Percentiles rank a stretch among this genome's conserved stretches.
Conservation (phyloP, 2,888 invertebrate species). For the Pantelozetes paolii region DNA sequence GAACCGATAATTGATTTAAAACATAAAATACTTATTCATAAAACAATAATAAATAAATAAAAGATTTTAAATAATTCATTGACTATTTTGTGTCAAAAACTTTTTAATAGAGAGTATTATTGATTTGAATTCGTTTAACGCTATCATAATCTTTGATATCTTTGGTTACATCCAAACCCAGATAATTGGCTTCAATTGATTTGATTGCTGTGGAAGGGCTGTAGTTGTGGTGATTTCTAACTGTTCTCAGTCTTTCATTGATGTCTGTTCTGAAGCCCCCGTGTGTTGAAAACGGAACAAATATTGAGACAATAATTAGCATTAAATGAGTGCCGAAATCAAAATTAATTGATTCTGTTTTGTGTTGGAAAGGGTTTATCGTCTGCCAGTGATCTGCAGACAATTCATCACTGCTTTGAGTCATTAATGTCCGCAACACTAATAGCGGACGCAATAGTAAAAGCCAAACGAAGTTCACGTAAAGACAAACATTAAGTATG, state of each 20-base stretch:
- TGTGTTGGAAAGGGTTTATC: neutral
- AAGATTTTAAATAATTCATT: too few relatives aligned
- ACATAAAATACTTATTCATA: too few relatives aligned
- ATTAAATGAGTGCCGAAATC: slow-evolving; percentile 47
- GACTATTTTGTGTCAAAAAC: too few relatives aligned
- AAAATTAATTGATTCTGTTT: slow-evolving; percentile 43
- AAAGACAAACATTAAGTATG: slow-evolving; percentile 40
- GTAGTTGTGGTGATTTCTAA: neutral
- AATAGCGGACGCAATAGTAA: slow-evolving; percentile 46
- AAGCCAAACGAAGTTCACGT: slow-evolving; percentile 48
- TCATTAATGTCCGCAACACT: slow-evolving; percentile 45
- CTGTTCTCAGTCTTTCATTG: neutral
- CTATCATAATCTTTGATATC: neutral
- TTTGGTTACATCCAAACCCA: neutral
- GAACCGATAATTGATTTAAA: too few relatives aligned
- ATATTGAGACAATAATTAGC: slow-evolving; percentile 45
- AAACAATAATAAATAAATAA: too few relatives aligned
- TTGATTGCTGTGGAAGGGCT: neutral
- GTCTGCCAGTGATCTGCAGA: neutral
- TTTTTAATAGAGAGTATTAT: neutral
- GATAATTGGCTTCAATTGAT: slow-evolving; percentile 23
- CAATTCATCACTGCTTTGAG: slow-evolving; percentile 41
- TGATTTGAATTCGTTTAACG: neutral
- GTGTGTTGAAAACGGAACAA: slow-evolving; percentile 55
- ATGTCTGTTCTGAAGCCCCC: slow-evolving; percentile 28